Conservation (phyloP, 1,140 invertebrate species). For the Leptinotarsa lineolata region DNA sequence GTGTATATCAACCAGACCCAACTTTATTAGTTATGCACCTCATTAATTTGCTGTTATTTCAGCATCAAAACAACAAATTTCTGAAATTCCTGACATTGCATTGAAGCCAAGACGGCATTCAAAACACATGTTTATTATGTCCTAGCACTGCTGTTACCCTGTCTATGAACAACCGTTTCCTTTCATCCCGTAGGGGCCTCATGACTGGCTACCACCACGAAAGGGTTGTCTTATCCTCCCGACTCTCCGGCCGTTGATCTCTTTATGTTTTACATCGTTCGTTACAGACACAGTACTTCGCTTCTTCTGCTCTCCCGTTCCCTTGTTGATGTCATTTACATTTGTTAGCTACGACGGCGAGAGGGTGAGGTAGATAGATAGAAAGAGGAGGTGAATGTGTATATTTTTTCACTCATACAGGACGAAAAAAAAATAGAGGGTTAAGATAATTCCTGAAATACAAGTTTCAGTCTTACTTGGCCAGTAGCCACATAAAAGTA, state of each 20-base stretch:
- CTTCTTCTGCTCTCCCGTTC: background rate
- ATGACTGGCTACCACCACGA: background rate
- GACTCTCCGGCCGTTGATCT: background rate
- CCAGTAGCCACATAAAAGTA: no score
- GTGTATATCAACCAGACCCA: no score
- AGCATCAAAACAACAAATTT: background rate
- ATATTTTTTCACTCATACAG: no score
- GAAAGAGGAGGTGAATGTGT: no score
- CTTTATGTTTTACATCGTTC: background rate
- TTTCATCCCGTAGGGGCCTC: conserved; percentile 33
- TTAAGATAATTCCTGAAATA: no score
- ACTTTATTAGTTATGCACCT: no score
- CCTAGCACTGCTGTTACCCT: conserved; percentile 24
- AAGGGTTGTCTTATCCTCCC: background rate
- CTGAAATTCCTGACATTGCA: background rate
- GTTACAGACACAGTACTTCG: background rate
- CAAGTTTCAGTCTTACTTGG: no score
- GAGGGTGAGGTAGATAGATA: no score
- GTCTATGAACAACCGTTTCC: conserved; percentile 27
- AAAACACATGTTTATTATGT: conserved; percentile 1
- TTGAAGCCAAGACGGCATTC: background rate
- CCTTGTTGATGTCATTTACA: conserved; percentile 2
- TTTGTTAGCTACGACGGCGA: background rate
- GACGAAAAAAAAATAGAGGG: no score
- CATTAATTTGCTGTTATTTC: no score